A percentile compares a stretch with the other conserved stretches of the same genome.
phyloP scores from a whole-genome alignment of 2,797 vertebrate species.

The Clarias pachynema region DNA sequence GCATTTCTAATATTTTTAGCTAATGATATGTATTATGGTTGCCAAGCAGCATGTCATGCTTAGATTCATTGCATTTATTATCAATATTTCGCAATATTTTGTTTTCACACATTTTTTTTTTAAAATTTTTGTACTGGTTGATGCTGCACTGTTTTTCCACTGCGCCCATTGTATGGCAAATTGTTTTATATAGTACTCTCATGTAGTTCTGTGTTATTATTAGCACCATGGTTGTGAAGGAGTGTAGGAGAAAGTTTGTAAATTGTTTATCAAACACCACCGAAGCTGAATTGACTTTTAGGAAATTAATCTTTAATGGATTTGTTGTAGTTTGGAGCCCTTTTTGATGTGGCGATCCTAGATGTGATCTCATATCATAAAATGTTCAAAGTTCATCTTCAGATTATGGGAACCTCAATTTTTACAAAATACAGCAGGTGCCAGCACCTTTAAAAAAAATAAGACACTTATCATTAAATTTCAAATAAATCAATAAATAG shows the following conservation, averaged over 20 bases:
- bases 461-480: background rate
- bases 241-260: too few species aligned
- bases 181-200: too few species aligned
- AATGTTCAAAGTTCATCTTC: background rate
- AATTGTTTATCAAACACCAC: background rate
- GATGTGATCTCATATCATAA: background rate
- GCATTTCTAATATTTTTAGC: background rate
- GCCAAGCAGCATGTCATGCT: too few species aligned
- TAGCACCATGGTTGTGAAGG: too few species aligned
- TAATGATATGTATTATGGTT: too few species aligned
- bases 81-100: too few species aligned
- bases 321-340: background rate
- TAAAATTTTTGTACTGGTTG: too few species aligned
- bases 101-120: too few species aligned
- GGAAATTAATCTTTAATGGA: background rate
- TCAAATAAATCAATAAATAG: background rate
- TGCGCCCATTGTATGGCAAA: too few species aligned
- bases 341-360: background rate
- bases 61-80: too few species aligned
- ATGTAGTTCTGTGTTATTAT: too few species aligned
- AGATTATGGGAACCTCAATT: background rate
- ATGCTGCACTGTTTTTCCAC: too few species aligned
- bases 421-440: background rate
- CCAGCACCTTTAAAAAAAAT: background rate
- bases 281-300: background rate